Conservation (phyloP, 2,888 invertebrate species). For the Ceraclea dissimilis region DNA sequence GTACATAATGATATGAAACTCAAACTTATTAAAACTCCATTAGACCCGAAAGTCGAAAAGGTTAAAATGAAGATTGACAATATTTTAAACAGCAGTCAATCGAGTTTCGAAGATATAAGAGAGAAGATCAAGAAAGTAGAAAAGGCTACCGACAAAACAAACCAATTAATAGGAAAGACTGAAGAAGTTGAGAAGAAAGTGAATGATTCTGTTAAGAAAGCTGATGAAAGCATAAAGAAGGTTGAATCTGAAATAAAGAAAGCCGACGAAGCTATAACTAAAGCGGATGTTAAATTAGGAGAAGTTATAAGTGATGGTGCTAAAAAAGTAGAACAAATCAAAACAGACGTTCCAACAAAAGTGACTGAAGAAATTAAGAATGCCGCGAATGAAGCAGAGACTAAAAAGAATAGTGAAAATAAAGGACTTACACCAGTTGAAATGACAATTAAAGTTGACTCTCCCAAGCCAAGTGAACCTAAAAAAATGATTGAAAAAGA, state of each 20-base stretch:
- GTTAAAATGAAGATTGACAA: slow-evolving; percentile 45
- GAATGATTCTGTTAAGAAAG: slow-evolving; percentile 33
- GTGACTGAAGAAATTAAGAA: slow-evolving; percentile 12
- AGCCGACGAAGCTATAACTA: slow-evolving; percentile 29
- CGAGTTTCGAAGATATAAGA: slow-evolving; percentile 41
- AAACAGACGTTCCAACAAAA: slow-evolving; percentile 8
- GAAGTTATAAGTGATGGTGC: slow-evolving; percentile 5
- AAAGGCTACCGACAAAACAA: slow-evolving; percentile 9
- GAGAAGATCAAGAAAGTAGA: slow-evolving; percentile 22
- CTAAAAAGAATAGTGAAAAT: slow-evolving; percentile 18
- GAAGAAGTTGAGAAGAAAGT: slow-evolving; percentile 30
- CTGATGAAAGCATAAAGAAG: slow-evolving; percentile 29
- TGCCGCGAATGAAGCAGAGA: slow-evolving; percentile 8
- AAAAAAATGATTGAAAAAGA: slow-evolving; percentile 14
- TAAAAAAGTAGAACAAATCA: slow-evolving; percentile 8
- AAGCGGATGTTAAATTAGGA: slow-evolving; percentile 17
- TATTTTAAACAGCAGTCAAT: slow-evolving; percentile 44
- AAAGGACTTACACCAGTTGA: slow-evolving; percentile 21
- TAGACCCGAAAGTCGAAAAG: slow-evolving; percentile 44
- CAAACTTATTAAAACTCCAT: slow-evolving; percentile 40
- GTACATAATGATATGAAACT: slow-evolving; percentile 39
- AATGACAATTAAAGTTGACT: slow-evolving; percentile 10
- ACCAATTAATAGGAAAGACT: slow-evolving; percentile 24
- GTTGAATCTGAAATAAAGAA: slow-evolving; percentile 28
- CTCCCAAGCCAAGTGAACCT: slow-evolving; percentile 12